These are phyloP conservation scores for Camptogramma bilineatum DNA, from an alignment of 2,888 invertebrate genomes.

Conservation along the genomic window DNA sequence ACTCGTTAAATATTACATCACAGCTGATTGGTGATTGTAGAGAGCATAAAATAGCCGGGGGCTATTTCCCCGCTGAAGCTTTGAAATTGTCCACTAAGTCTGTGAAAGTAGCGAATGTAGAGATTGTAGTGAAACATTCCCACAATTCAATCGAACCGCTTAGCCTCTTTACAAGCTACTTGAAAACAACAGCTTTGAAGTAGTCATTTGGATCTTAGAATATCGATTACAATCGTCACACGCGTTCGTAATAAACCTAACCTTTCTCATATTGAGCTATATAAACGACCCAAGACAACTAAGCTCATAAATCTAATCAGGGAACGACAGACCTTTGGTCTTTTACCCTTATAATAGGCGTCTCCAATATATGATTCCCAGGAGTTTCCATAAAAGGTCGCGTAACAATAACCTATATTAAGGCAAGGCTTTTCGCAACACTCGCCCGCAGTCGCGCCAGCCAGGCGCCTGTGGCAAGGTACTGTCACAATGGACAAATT, in stretches of 20 bases:
- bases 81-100: slow-evolving; percentile 63
- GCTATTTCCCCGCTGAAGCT: slow-evolving; percentile 51
- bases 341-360: slow-evolving; percentile 58
- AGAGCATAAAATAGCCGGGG: slow-evolving; percentile 55
- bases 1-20: slow-evolving; percentile 17
- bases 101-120: slow-evolving; percentile 63
- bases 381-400: slow-evolving; percentile 70
- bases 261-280: slow-evolving; percentile 35
- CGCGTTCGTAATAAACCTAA: slow-evolving; percentile 21
- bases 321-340: slow-evolving; percentile 55
- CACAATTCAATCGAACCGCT: slow-evolving; percentile 51
- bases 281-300: slow-evolving; percentile 39
- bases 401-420: slow-evolving; percentile 72
- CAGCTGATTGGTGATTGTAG: slow-evolving; percentile 22
- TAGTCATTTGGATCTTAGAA: slow-evolving; percentile 25
- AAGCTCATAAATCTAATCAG: slow-evolving; percentile 59
- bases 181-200: slow-evolving; percentile 48
- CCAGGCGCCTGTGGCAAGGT: slow-evolving; percentile 58
- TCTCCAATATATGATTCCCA: slow-evolving; percentile 61
- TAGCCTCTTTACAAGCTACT: slow-evolving; percentile 42
- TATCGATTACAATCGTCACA: slow-evolving; percentile 4
- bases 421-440: slow-evolving; percentile 64
- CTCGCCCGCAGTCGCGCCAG: slow-evolving; percentile 60
- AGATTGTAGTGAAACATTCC: slow-evolving; percentile 47
- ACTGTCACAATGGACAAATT: slow-evolving; percentile 42